These are phyloP conservation scores for Tetragonula carbonaria DNA, from an alignment of 2,888 invertebrate genomes.

Conservation along the genomic window DNA sequence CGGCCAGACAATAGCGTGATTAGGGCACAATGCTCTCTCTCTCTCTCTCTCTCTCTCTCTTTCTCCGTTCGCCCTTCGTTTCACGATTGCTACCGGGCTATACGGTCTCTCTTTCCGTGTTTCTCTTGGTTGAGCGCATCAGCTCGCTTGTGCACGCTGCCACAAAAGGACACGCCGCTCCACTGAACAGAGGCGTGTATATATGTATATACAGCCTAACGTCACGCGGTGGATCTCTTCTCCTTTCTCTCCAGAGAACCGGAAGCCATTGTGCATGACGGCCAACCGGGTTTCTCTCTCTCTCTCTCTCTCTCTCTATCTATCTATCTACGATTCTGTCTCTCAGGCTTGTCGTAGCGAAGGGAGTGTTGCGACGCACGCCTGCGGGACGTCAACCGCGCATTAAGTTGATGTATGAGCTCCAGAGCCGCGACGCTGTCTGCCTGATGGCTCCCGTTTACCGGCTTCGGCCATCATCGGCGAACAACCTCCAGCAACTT, in stretches of 20 bases:
- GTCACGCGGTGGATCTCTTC: slow-evolving; percentile 18
- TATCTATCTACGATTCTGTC: background rate
- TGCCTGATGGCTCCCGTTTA: slow-evolving; percentile 65
- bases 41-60: background rate
- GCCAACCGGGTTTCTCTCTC: slow-evolving; percentile 20
- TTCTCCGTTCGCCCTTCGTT: slow-evolving; percentile 25
- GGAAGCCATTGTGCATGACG: slow-evolving; percentile 71
- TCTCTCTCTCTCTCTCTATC: too few species aligned
- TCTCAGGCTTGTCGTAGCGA: slow-evolving; percentile 29
- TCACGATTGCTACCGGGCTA: slow-evolving; percentile 54
- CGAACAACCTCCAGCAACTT: slow-evolving; percentile 55
- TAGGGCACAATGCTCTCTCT: slow-evolving; percentile 74
- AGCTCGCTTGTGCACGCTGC: slow-evolving; percentile 9
- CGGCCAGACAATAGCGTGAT: slow-evolving; percentile 78
- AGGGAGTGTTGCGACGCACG: slow-evolving; percentile 56
- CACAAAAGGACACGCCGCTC: slow-evolving; percentile 41
- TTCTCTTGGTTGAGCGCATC: slow-evolving; percentile 17
- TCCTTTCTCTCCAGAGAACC: slow-evolving; percentile 58
- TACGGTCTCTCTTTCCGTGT: slow-evolving; percentile 19
- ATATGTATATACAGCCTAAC: slow-evolving; percentile 19
- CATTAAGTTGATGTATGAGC: slow-evolving; percentile 76
- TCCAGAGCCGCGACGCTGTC: slow-evolving; percentile 60
- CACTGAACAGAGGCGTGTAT: background rate
- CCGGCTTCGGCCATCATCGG: slow-evolving; percentile 39
- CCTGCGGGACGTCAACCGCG: slow-evolving; percentile 69